Conservation (phyloP, 2,797 vertebrate genomes). For the Pelobates cultripes region DNA sequence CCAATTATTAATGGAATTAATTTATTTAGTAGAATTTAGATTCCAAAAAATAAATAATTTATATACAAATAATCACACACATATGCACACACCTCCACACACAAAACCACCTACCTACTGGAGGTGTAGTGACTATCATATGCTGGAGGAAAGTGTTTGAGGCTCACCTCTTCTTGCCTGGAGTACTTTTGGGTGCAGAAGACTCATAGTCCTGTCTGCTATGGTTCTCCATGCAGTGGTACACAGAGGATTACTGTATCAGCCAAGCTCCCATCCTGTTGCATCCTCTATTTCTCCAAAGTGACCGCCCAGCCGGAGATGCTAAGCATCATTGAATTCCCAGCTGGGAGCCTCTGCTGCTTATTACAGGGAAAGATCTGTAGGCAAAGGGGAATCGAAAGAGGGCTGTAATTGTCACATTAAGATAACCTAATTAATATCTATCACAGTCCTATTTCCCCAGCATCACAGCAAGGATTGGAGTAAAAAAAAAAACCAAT, state of each 20-base stretch:
- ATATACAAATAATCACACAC: neutral
- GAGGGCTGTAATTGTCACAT: neutral
- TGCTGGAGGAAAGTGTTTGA: neutral
- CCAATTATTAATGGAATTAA: neutral
- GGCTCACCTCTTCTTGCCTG: constrained; percentile 17
- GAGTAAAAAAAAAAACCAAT: neutral
- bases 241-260: neutral
- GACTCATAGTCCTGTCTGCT: neutral
- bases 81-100: neutral
- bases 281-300: neutral
- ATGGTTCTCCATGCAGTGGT: neutral
- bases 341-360: constrained; percentile 5
- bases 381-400: neutral
- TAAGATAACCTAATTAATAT: neutral
- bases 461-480: neutral
- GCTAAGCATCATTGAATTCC: neutral
- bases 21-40: no score
- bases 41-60: neutral
- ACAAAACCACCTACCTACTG: neutral
- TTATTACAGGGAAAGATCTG: constrained; percentile 13
- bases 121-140: neutral
- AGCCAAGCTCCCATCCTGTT: neutral
- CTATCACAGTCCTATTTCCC: neutral
- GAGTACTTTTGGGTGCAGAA: constrained; percentile 4
- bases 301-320: neutral